A percentile compares a stretch with the other conserved stretches of the same genome.
These are phyloP conservation scores for Dicyrtoma fusca DNA, from an alignment of 2,888 invertebrate genomes.

Conservation along the genomic window DNA sequence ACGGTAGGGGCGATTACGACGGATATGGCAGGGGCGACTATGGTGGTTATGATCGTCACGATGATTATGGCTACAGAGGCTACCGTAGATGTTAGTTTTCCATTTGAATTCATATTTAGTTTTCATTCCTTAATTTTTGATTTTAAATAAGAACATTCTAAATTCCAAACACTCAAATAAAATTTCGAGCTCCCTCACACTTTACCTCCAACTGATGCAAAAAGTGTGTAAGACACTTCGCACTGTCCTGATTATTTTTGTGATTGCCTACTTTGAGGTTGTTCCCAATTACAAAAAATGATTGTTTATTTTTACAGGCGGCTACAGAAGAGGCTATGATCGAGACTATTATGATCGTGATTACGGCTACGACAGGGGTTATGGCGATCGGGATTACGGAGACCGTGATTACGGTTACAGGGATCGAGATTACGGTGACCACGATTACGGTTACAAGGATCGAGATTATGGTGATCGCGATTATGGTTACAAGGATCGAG, in stretches of 20 bases:
- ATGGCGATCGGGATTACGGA: neutral
- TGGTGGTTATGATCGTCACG: neutral
- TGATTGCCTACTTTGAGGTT: no score
- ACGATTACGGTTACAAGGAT: neutral
- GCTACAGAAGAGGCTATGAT: neutral
- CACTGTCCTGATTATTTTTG: no score
- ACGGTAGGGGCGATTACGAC: conserved; percentile 1
- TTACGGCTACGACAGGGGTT: neutral
- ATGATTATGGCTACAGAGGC: neutral
- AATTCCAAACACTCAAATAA: no score
- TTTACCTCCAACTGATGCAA: no score
- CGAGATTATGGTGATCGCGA: neutral
- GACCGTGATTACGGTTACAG: neutral
- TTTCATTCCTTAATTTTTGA: no score
- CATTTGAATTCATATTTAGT: no score
- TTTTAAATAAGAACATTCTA: no score
- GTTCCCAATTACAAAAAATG: no score
- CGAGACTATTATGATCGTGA: neutral
- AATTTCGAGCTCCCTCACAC: no score
- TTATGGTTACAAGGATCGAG: neutral
- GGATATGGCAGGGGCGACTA: neutral
- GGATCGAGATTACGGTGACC: neutral
- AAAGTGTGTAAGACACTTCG: no score
- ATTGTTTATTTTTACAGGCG: no score
- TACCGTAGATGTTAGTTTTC: no score